Base-by-base conservation (phyloP, 2,113 vertebrate species). In the Xiphophorus maculatus region DNA sequence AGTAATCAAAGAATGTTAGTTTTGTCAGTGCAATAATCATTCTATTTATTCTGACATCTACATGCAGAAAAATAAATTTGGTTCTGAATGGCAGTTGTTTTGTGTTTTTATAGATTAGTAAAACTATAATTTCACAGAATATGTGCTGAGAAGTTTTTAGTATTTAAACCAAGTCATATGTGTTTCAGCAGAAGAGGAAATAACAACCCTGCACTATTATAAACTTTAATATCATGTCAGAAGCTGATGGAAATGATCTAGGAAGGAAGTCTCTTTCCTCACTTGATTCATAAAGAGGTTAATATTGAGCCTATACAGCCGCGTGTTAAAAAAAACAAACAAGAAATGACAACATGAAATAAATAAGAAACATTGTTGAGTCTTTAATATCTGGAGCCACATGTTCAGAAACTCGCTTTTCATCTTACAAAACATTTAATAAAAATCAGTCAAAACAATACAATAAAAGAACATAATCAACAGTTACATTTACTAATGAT, bases 311-410 rank as follows among this genome's bases (percentile, higher is more conserved):
- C 62, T 0, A 4, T 14, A 4, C 48, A 51, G 27, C 30, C 29
- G 30, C 25, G 42, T 1, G 22, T 17, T 2, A 5, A 13, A 71
- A 71, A 13, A 72, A 62, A 17, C 5, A 70, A 1, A 4, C 66
- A 14, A 72, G 12, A 81, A 83, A 83, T 42, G 29, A 83, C 3
- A 8, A 73, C 2, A 22, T 37, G 44, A 77, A 15, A 74, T 19
- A 6, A 62, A 40, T 42, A 13, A 13, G 74, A 9, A 74, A 66
- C 35, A 66, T 79, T 74, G 40, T 51, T 3, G 3, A 60, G 37
- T 27, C 37, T 72, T 92, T 89, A 87, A 89, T 91, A 62, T 71
- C 82, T 58, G 51, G 33, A 74, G 29, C 42, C 42, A 17, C 48
- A 74, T 77, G 32, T 32, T 37, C 40, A 73, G 70, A 79, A 84